phyloP scores from a whole-genome alignment of 2,888 invertebrate genomes.

The Crepidodera aurea region DNA sequence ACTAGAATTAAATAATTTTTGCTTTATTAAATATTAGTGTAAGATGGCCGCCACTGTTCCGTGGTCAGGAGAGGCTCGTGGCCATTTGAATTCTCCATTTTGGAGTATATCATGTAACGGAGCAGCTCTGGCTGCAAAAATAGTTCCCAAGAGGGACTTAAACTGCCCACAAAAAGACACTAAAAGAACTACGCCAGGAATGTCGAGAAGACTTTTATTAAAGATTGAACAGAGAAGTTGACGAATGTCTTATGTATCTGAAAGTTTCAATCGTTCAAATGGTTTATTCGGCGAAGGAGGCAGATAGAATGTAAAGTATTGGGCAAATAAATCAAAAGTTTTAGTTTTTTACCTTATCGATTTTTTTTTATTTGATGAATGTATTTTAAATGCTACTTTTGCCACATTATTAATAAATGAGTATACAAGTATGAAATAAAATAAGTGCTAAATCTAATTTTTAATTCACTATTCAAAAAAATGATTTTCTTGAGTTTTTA shows the following conservation, averaged over 20 bases:
- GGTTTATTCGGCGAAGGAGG: not conserved
- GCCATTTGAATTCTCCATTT: conserved; percentile 53
- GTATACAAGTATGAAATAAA: too few relatives aligned
- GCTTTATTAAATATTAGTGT: not conserved
- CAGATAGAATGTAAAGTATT: not conserved
- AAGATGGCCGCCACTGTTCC: not conserved
- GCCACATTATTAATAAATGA: too few relatives aligned
- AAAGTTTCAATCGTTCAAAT: conserved; percentile 1
- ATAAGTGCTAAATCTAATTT: too few relatives aligned
- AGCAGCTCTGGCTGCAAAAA: conserved; percentile 22
- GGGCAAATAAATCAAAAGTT: not conserved
- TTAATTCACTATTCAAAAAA: too few relatives aligned
- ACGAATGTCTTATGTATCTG: conserved; percentile 14
- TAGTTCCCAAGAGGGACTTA: conserved; percentile 47
- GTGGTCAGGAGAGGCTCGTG: not conserved
- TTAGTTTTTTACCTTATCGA: too few relatives aligned
- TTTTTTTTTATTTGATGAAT: too few relatives aligned
- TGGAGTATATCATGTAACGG: conserved; percentile 52
- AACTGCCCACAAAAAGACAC: conserved; percentile 45
- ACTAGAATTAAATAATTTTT: too few relatives aligned
- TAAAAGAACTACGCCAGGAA: conserved; percentile 32
- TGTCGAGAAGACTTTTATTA: conserved; percentile 41
- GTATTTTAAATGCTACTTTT: too few relatives aligned
- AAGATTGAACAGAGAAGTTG: conserved; percentile 26
- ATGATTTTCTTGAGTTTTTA: too few relatives aligned